These are phyloP conservation scores for Trachurus trachurus DNA, from an alignment of 2,797 vertebrate species.

Conservation along the genomic window DNA sequence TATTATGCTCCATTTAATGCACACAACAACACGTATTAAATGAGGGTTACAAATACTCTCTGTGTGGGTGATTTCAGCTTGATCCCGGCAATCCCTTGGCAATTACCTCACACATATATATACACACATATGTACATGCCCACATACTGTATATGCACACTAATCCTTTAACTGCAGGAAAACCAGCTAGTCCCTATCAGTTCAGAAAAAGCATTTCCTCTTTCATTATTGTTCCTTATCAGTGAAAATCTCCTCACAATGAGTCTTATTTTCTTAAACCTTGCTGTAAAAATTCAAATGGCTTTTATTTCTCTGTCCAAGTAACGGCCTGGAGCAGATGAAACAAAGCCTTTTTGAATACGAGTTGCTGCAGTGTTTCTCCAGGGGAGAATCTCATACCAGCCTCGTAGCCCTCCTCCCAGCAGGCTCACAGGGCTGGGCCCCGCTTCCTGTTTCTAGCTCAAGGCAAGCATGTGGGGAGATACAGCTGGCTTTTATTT, in stretches of 20 bases:
- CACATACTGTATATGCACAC: constrained; percentile 3
- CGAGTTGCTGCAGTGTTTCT: constrained; percentile 37
- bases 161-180: constrained; percentile 19
- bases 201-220: neutral
- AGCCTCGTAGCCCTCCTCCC: constrained; percentile 35
- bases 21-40: neutral
- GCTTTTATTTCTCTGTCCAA: constrained; percentile 17
- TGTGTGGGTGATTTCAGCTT: constrained; percentile 6
- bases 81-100: constrained; percentile 20
- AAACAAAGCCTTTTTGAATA: constrained; percentile 35
- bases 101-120: constrained; percentile 14
- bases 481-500: constrained; percentile 65
- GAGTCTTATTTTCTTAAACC: constrained; percentile 3
- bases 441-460: constrained; percentile 65
- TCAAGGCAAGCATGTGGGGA: constrained; percentile 3
- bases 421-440: constrained; percentile 46
- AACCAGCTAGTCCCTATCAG: neutral
- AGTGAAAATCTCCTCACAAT: neutral
- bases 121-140: neutral
- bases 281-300: constrained; percentile 16
- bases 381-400: constrained; percentile 35
- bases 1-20: neutral
- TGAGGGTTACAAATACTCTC: neutral
- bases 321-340: constrained; percentile 19
- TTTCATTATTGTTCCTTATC: constrained; percentile 1